Conservation (phyloP, 2,888 invertebrate genomes). For the Brenthis ino region DNA sequence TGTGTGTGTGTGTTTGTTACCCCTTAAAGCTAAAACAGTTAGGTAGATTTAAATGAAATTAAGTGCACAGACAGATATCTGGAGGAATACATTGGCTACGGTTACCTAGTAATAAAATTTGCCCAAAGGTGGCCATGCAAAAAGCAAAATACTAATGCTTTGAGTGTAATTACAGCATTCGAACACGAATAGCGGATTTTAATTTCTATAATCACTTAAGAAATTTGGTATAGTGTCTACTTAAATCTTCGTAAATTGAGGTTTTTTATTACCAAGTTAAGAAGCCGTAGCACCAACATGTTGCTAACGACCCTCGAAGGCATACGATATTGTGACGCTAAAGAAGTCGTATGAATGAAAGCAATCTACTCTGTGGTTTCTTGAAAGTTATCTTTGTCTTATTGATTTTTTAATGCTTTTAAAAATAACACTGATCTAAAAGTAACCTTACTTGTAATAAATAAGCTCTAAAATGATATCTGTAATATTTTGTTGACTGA, state of each 20-base stretch:
- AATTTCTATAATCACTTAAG: not conserved
- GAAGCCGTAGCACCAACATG: constrained; percentile 27
- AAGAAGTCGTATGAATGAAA: constrained; percentile 33
- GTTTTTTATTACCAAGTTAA: constrained; percentile 6
- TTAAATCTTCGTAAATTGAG: not conserved
- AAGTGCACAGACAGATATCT: too few species aligned
- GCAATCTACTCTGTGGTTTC: constrained; percentile 35
- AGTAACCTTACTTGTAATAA: not conserved
- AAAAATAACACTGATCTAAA: not conserved
- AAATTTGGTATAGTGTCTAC: not conserved
- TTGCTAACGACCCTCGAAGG: constrained; percentile 23
- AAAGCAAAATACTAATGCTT: too few species aligned
- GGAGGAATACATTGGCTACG: too few species aligned
- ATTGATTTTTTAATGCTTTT: constrained; percentile 11
- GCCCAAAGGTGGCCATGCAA: too few species aligned
- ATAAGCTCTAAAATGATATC: not conserved
- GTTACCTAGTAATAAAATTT: too few species aligned
- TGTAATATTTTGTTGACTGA: too few species aligned
- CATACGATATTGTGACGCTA: constrained; percentile 30
- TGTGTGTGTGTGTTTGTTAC: too few species aligned
- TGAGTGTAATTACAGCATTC: not conserved
- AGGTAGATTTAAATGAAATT: too few species aligned
- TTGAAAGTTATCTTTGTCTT: constrained; percentile 15
- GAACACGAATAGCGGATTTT: not conserved
- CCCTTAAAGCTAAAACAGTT: too few species aligned